A percentile compares a stretch with the other conserved stretches of the same genome.
These are phyloP conservation scores for Toxotes jaculatrix DNA, from an alignment of 2,113 vertebrate species.

Conservation along the genomic window DNA sequence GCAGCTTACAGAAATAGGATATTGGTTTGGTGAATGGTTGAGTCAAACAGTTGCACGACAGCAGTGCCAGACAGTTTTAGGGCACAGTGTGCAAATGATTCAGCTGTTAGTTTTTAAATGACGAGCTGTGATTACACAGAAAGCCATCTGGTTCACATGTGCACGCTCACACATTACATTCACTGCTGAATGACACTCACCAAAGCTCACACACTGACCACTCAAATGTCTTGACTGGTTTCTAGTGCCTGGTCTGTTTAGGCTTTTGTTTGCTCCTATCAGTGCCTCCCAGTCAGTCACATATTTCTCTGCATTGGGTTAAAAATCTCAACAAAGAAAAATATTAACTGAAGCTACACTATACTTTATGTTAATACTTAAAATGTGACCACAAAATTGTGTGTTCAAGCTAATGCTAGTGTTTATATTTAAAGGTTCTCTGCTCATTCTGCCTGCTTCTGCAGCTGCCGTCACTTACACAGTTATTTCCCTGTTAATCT, in stretches of 20 bases:
- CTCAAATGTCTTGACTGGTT: not conserved
- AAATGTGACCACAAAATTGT: not conserved
- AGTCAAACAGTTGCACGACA: slow-evolving; percentile 13
- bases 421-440: not conserved
- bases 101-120: slow-evolving; percentile 38
- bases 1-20: not conserved
- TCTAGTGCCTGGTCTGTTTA: not conserved
- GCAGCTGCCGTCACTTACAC: no score
- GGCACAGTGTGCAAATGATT: not conserved
- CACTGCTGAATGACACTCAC: not conserved
- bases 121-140: slow-evolving; percentile 25
- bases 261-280: no score
- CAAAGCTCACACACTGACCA: not conserved
- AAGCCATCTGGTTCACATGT: slow-evolving; percentile 40
- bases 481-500: no score
- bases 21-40: not conserved
- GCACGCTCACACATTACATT: not conserved
- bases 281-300: no score
- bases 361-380: not conserved
- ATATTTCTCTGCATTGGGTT: no score
- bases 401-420: no score
- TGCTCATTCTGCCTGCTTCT: no score
- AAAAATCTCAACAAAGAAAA: not conserved
- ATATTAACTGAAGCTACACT: not conserved
- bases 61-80: slow-evolving; percentile 1